Percentiles rank a stretch among this genome's conserved stretches.
Conservation (phyloP, 2,113 vertebrate genomes). For the Turnix velox region DNA sequence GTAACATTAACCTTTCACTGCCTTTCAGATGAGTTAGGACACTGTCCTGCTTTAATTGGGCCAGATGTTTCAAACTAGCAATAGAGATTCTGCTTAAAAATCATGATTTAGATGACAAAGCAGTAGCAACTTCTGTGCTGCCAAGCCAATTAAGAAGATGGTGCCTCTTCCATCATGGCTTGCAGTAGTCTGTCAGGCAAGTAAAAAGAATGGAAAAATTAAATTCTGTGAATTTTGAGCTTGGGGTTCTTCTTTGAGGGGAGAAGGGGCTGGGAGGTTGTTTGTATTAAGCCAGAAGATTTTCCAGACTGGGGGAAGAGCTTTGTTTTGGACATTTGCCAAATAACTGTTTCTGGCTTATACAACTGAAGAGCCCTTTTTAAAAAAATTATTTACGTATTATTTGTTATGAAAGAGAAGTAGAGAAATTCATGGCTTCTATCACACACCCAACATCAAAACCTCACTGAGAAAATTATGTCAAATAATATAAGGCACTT, state of each 20-base stretch:
- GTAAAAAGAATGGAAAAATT: neutral
- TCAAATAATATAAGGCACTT: too few species aligned
- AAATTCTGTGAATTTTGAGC: neutral
- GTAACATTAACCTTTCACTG: conserved; percentile 44
- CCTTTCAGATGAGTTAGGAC: conserved; percentile 22
- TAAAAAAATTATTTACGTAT: neutral
- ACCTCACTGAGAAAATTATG: too few species aligned
- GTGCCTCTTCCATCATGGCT: neutral
- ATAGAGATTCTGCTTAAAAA: conserved; percentile 11
- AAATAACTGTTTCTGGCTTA: neutral
- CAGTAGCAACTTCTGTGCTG: neutral
- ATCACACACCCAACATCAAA: neutral
- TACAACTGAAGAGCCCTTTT: neutral
- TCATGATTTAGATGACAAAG: conserved; percentile 44
- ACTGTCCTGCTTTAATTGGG: conserved; percentile 27
- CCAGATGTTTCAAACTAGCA: conserved; percentile 52
- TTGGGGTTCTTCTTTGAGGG: neutral
- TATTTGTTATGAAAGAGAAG: neutral
- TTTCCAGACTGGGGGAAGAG: neutral
- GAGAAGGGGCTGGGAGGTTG: neutral
- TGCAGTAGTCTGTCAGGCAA: conserved; percentile 23
- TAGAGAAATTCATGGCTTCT: neutral
- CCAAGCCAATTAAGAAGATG: conserved; percentile 35
- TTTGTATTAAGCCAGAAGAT: neutral
- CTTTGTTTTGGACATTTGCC: neutral